A percentile compares a stretch with the other conserved stretches of the same genome.
Conservation (phyloP, 2,888 invertebrate genomes). For the Nowickia ferox region DNA sequence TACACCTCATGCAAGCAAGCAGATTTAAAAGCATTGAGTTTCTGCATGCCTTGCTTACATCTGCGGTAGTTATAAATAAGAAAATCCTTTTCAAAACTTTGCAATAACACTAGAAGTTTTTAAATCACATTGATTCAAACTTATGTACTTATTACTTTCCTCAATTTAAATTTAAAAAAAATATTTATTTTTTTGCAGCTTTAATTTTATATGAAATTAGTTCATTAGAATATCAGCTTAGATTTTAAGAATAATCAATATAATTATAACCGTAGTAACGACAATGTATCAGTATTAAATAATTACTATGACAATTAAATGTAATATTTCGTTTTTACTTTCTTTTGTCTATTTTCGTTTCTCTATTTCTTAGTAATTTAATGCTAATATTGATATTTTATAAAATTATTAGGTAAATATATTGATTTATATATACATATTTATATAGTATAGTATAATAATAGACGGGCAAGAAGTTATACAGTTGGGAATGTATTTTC, state of each 20-base stretch:
- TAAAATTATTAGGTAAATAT: slow-evolving; percentile 49
- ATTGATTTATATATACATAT: slow-evolving; percentile 52
- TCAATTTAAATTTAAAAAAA: slow-evolving; percentile 31
- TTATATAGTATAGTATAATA: slow-evolving; percentile 46
- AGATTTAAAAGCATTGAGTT: too few relatives aligned
- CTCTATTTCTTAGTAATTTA: slow-evolving; percentile 29
- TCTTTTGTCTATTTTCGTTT: slow-evolving; percentile 5
- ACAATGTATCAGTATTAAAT: slow-evolving; percentile 3
- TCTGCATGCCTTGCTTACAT: not conserved
- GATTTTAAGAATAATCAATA: slow-evolving; percentile 46
- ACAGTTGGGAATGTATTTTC: slow-evolving; percentile 10
- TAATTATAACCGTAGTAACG: not conserved
- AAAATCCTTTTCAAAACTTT: slow-evolving; percentile 61
- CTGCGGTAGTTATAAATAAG: not conserved
- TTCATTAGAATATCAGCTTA: slow-evolving; percentile 55
- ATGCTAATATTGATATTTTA: slow-evolving; percentile 50
- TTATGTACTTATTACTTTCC: not conserved
- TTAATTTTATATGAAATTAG: slow-evolving; percentile 17
- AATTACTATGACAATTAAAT: slow-evolving; percentile 35
- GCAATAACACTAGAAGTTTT: slow-evolving; percentile 37
- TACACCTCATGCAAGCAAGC: too few relatives aligned
- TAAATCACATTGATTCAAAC: not conserved
- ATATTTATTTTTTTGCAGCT: slow-evolving; percentile 58
- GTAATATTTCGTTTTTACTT: slow-evolving; percentile 16
- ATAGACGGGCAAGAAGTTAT: slow-evolving; percentile 30